Evolutionary conservation across 2,888 invertebrate genomes (phyloP).

Genomic region (Coelinius sp.): DNA sequence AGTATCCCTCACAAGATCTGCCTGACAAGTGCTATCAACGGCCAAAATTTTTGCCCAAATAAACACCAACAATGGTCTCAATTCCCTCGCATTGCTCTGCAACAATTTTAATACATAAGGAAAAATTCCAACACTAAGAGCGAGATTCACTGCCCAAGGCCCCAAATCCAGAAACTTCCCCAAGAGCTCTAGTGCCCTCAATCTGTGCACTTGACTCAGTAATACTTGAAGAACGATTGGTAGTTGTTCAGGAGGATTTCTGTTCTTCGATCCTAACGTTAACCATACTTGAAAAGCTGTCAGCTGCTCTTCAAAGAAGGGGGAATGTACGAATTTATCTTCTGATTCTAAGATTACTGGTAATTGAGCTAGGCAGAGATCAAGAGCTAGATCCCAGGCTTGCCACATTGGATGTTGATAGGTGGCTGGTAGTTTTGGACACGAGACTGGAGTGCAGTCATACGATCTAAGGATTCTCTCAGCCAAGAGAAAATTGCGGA

Average conservation of each 20-base stretch:
- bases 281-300: constrained; percentile 98
- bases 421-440: constrained; percentile 92
- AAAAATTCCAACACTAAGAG: constrained; percentile 97
- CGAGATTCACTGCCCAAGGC: constrained; percentile 95
- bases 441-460: constrained; percentile 97
- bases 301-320: constrained; percentile 97
- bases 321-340: constrained; percentile 80
- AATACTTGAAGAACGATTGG: constrained; percentile 96
- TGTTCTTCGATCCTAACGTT: constrained; percentile 80
- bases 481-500: constrained; percentile 96
- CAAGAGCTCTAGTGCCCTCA: constrained; percentile 93
- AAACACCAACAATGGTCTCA: constrained; percentile 93
- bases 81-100: constrained; percentile 93
- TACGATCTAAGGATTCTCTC: constrained; percentile 96
- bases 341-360: constrained; percentile 80
- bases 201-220: constrained; percentile 85
- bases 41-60: constrained; percentile 99
- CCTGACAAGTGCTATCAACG: constrained; percentile 95
- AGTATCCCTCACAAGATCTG: constrained; percentile 92
- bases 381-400: constrained; percentile 98
- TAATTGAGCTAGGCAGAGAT: constrained; percentile 92
- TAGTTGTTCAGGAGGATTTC: constrained; percentile 94
- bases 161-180: constrained; percentile 96
- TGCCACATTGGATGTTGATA: constrained; percentile 94
- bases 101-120: constrained; percentile 97